Evolutionary conservation across 1,140 invertebrate species (phyloP), one percentile per base, ranked within the genome.

Genomic region (Schlechtendalia chinensis): DNA sequence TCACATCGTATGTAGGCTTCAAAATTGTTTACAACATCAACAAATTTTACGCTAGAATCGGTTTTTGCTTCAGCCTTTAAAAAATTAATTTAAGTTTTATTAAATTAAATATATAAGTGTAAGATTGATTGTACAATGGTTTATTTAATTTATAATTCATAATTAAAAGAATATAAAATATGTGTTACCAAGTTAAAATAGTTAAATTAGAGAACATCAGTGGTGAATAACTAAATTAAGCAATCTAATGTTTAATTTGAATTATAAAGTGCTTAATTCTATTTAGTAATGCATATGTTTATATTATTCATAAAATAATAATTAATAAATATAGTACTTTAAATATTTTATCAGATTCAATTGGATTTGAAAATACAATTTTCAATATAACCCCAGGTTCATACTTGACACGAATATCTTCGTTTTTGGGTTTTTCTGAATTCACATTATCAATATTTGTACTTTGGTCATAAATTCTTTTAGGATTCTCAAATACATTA

Each of bases 321-420:
- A 79, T 79, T 67, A 74, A 77, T 17, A 61, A 82, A 81, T 32
- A 54, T 54, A 27, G 1, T 85, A 90, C 89, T 86, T 93, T 92
- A 81, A 92, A 88, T 85, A 89, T 88, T 86, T 91, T 89, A 63
- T 90, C 84, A 85, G 89, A 89, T 19, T 85, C 83, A 82, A 90
- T 90, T 6, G 89, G 88, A 83, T 91, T 89, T 5, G 88, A 83
- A 65, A 93, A 84, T 54, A 86, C 84, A 50, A 91, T 84, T 84
- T 90, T 90, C 0, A 93, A 88, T 83, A 93, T 91, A 12, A 91
- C 85, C n/a, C 91, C 90, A 12, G 90, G 87, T 24, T 85, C 85
- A 82, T 88, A 91, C 54, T 86, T 84, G 56, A 88, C 86, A 67
- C 86, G 87, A 24, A 85, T 84, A n/a, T 84, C 83, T 54, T 67